Evolutionary conservation across 1,140 invertebrate genomes (phyloP).

Genomic region (Magallana gigas): DNA sequence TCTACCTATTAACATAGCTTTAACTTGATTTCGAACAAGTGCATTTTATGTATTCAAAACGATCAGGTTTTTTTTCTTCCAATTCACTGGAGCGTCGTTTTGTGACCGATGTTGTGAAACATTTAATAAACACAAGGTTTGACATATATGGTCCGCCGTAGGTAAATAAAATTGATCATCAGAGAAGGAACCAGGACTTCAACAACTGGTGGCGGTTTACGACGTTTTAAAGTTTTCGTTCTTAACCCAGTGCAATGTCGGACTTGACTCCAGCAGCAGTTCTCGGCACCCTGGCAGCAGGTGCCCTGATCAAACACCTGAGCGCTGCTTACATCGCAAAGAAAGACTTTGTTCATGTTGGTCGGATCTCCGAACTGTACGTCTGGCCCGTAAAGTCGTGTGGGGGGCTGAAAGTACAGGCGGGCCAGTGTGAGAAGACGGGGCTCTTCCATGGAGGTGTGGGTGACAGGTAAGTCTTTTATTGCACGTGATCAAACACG

Average conservation of each 20-base stretch:
- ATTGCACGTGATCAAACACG: neutral
- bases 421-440: constrained; percentile 66
- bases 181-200: neutral
- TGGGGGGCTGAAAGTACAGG: constrained; percentile 64
- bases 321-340: constrained; percentile 47
- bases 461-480: constrained; percentile 67
- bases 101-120: too few relatives aligned
- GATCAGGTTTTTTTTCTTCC: too few relatives aligned
- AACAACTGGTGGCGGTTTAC: neutral
- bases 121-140: neutral
- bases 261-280: constrained; percentile 40
- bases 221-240: neutral
- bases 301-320: constrained; percentile 57
- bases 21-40: too few relatives aligned
- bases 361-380: constrained; percentile 62
- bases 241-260: neutral
- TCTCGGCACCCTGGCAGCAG: constrained; percentile 60
- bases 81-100: too few relatives aligned
- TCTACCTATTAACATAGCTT: too few relatives aligned
- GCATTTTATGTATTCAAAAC: too few relatives aligned
- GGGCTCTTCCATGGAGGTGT: constrained; percentile 64
- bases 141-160: neutral
- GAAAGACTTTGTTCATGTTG: constrained; percentile 57
- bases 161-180: constrained; percentile 22
- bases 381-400: constrained; percentile 75